A percentile compares a stretch with the other conserved stretches of the same genome.
These are phyloP conservation scores for Cinclus cinclus DNA, from an alignment of 2,113 vertebrate species.

Conservation along the genomic window DNA sequence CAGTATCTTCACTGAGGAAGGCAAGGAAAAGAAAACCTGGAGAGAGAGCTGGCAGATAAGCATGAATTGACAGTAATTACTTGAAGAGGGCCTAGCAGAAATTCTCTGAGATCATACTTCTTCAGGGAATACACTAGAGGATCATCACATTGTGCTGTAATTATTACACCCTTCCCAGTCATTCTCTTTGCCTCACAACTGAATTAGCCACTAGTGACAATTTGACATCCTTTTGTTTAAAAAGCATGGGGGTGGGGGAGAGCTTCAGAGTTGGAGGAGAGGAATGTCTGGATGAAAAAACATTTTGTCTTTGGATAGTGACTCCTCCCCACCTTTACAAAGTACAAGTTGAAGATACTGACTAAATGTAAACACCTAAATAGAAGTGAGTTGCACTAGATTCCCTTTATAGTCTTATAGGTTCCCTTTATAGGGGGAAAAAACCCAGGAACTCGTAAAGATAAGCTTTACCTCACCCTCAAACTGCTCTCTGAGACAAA, in stretches of 20 bases:
- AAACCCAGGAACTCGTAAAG: not conserved
- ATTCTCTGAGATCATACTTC: constrained; percentile 56
- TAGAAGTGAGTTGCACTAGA: not conserved
- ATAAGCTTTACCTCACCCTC: not conserved
- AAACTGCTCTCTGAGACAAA: not conserved
- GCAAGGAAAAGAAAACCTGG: constrained; percentile 4
- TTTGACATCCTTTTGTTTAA: constrained; percentile 8
- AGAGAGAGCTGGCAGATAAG: constrained; percentile 62
- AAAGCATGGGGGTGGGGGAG: not conserved
- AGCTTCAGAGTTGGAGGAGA: not conserved
- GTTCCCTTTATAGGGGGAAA: not conserved
- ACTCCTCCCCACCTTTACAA: not conserved
- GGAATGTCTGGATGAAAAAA: not conserved
- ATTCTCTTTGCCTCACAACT: not conserved
- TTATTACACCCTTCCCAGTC: constrained; percentile 42
- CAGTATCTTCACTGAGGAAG: constrained; percentile 46
- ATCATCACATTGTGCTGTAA: constrained; percentile 45
- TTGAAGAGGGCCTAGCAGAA: constrained; percentile 49
- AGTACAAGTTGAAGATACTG: not conserved
- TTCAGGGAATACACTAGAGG: constrained; percentile 45
- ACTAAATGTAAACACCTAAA: not conserved
- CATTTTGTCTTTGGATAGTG: not conserved
- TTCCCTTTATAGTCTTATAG: not conserved
- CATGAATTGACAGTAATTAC: constrained; percentile 66
- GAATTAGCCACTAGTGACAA: constrained; percentile 36